Conservation (phyloP, 2,888 invertebrate species). For the Cheilosia urbana region DNA sequence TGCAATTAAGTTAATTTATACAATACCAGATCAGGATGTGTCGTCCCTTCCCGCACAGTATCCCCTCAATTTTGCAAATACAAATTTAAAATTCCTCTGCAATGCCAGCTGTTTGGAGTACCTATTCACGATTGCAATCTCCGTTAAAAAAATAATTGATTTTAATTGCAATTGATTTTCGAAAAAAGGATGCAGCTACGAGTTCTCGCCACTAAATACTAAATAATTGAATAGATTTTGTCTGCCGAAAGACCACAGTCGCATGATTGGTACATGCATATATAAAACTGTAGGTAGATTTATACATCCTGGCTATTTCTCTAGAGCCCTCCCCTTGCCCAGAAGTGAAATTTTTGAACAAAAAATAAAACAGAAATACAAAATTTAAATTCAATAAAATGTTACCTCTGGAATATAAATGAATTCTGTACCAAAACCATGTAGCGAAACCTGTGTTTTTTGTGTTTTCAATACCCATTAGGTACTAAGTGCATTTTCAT, state of each 20-base stretch:
- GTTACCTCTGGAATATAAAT: too few relatives aligned
- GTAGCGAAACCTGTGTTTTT: too few relatives aligned
- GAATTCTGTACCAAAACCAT: too few relatives aligned
- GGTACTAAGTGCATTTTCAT: too few relatives aligned
- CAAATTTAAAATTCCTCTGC: conserved; percentile 12
- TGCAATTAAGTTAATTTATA: conserved; percentile 64
- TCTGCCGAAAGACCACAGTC: conserved; percentile 27
- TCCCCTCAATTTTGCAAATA: conserved; percentile 22
- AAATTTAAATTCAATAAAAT: too few relatives aligned
- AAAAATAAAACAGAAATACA: too few relatives aligned
- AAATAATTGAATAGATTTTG: conserved; percentile 49
- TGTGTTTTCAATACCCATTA: too few relatives aligned
- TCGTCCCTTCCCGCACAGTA: conserved; percentile 7
- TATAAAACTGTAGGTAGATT: background rate
- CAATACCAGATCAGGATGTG: conserved; percentile 6
- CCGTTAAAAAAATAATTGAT: conserved; percentile 47
- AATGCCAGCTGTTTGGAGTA: too few relatives aligned
- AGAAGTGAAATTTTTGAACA: too few relatives aligned
- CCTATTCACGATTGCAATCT: background rate
- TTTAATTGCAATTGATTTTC: conserved; percentile 18
- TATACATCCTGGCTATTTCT: background rate
- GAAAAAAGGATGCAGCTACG: background rate
- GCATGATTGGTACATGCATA: background rate
- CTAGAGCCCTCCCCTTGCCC: too few relatives aligned
- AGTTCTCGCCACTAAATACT: conserved; percentile 7